Percentiles rank a stretch among this genome's conserved stretches.
These are phyloP conservation scores for Andrena chrysosceles DNA, from an alignment of 2,888 invertebrate genomes.

Conservation along the genomic window DNA sequence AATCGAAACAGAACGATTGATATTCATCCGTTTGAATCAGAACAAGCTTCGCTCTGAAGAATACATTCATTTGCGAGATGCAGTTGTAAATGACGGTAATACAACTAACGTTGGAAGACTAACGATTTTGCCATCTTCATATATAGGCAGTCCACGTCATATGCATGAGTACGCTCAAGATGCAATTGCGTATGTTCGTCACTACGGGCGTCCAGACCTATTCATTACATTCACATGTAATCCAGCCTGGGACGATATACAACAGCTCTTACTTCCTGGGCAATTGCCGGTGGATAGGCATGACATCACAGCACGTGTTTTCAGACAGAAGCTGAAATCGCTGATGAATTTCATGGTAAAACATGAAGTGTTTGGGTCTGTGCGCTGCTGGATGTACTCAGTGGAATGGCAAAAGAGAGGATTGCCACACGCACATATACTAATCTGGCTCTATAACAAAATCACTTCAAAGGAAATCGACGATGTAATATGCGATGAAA, in stretches of 20 bases:
- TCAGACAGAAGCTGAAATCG: neutral
- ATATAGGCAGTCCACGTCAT: slow-evolving; percentile 79
- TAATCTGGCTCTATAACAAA: slow-evolving; percentile 66
- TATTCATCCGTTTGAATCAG: slow-evolving; percentile 64
- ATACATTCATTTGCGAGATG: no score
- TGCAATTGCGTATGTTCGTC: slow-evolving; percentile 74
- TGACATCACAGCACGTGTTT: neutral
- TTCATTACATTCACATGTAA: slow-evolving; percentile 71
- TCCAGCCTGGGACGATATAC: slow-evolving; percentile 65
- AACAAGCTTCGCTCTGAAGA: no score
- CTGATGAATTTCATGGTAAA: neutral
- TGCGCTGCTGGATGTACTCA: slow-evolving; percentile 67
- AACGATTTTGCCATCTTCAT: slow-evolving; percentile 67
- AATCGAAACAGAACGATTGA: slow-evolving; percentile 80
- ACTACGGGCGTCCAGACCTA: slow-evolving; percentile 80
- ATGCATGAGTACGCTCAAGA: slow-evolving; percentile 71
- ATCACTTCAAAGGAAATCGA: slow-evolving; percentile 73
- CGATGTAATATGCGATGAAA: slow-evolving; percentile 78
- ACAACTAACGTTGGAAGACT: slow-evolving; percentile 31
- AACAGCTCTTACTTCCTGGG: neutral
- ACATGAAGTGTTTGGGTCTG: slow-evolving; percentile 66
- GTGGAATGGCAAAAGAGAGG: slow-evolving; percentile 78
- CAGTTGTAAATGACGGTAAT: slow-evolving; percentile 62
- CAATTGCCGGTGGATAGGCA: neutral
- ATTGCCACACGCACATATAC: slow-evolving; percentile 74